phyloP scores from a whole-genome alignment of 2,113 vertebrate species.

The Phrynocephalus versicolor region DNA sequence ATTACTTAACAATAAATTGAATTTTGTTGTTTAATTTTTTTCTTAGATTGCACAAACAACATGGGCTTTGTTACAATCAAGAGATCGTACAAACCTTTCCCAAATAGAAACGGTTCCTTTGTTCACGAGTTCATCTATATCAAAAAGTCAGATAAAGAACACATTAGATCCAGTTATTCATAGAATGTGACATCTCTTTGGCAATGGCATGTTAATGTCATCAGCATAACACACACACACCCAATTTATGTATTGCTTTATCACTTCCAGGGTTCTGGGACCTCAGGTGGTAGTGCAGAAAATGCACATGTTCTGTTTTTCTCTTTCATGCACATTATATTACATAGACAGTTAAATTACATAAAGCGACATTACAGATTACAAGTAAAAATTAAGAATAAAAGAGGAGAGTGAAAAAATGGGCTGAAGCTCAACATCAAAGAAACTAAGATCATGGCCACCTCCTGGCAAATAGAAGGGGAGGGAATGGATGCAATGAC shows the following conservation, averaged over 20 bases:
- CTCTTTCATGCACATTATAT: neutral
- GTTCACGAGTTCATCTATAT: conserved; percentile 32
- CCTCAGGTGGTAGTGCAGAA: no score
- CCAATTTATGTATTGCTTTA: neutral
- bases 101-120: neutral
- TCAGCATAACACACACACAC: neutral
- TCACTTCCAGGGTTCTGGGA: conserved; percentile 26
- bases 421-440: no score
- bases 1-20: neutral
- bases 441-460: no score
- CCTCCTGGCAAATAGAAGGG: no score
- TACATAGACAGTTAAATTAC: no score
- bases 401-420: no score
- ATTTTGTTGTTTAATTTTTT: conserved; percentile 17
- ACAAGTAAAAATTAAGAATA: no score
- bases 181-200: conserved; percentile 31
- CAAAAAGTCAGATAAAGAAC: conserved; percentile 25
- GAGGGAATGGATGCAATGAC: no score
- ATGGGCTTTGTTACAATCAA: neutral
- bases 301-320: neutral
- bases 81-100: neutral
- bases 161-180: conserved; percentile 46
- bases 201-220: conserved; percentile 31
- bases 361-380: no score
- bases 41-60: neutral